Evolutionary conservation across 1,140 invertebrate genomes (phyloP).

Genomic region (Luehdorfia chinensis): DNA sequence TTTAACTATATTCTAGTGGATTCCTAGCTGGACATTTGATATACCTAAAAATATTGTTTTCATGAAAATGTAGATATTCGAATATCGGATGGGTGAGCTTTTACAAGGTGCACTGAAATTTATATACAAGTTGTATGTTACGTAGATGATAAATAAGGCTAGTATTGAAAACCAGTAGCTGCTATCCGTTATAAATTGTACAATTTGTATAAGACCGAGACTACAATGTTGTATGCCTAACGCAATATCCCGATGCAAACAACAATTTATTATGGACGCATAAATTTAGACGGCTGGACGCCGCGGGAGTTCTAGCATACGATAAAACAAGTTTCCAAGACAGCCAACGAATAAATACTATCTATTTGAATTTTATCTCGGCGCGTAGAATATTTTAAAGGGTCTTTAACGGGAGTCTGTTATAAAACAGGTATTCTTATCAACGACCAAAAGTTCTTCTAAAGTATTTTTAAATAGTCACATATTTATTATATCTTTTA

Average conservation of each 20-base stretch:
- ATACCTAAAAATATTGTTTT: too few relatives aligned
- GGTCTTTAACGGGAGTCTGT: slow-evolving; percentile 11
- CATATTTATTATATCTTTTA: too few relatives aligned
- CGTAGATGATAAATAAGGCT: slow-evolving; percentile 1
- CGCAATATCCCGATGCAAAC: slow-evolving; percentile 38
- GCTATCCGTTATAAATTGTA: slow-evolving; percentile 11
- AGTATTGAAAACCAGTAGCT: slow-evolving; percentile 9
- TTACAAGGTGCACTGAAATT: too few relatives aligned
- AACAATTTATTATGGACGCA: slow-evolving; percentile 41
- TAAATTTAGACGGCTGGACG: slow-evolving; percentile 32
- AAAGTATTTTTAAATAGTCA: too few relatives aligned
- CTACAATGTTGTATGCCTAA: slow-evolving; percentile 21
- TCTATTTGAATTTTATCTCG: slow-evolving; percentile 13
- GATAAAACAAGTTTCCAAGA: slow-evolving; percentile 10
- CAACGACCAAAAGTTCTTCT: not conserved
- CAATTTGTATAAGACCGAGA: slow-evolving; percentile 12
- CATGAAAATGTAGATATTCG: too few relatives aligned
- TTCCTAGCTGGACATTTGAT: too few relatives aligned
- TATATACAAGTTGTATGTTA: too few relatives aligned
- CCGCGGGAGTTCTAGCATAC: slow-evolving; percentile 21
- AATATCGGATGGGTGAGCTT: too few relatives aligned
- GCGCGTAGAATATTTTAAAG: slow-evolving; percentile 7
- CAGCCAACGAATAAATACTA: slow-evolving; percentile 10
- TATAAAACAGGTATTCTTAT: slow-evolving; percentile 2
- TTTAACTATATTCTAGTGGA: not conserved